phyloP scores from a whole-genome alignment of 2,113 vertebrate species.

The Crotalus tigris region DNA sequence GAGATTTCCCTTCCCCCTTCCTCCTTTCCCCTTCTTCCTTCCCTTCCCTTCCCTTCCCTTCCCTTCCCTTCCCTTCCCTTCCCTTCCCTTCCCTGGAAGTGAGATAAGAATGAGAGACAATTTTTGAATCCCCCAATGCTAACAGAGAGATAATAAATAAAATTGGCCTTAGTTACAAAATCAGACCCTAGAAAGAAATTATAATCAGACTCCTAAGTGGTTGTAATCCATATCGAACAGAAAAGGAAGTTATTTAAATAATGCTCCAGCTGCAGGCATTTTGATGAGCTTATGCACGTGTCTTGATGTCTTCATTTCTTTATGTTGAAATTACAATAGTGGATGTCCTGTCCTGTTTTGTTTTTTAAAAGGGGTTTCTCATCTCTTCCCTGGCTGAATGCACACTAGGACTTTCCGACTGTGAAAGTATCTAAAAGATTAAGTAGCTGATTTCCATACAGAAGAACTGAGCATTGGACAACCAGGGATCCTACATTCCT shows the following conservation, averaged over 20 bases:
- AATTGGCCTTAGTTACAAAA: conserved; percentile 58
- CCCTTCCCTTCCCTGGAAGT: conserved; percentile 26
- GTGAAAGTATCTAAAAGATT: background rate
- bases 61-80: background rate
- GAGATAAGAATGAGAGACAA: conserved; percentile 45
- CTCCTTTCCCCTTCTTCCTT: background rate
- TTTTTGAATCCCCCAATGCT: conserved; percentile 54
- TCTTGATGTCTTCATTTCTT: background rate
- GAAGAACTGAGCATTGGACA: background rate
- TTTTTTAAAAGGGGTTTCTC: background rate
- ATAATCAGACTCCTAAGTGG: conserved; percentile 47
- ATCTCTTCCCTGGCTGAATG: background rate
- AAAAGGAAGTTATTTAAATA: conserved; percentile 44
- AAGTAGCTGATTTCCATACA: background rate
- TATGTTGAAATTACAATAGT: conserved; percentile 24
- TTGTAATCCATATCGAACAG: conserved; percentile 31
- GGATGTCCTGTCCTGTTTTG: background rate
- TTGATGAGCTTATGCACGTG: conserved; percentile 18
- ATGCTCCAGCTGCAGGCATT: conserved; percentile 40
- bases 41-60: background rate
- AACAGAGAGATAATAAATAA: conserved; percentile 54
- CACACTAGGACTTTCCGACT: background rate
- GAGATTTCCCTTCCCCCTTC: background rate
- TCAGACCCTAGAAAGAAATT: conserved; percentile 55
- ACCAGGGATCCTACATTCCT: too few relatives aligned